A percentile compares a stretch with the other conserved stretches of the same genome.
Evolutionary conservation across 2,113 vertebrate species (phyloP).

Genomic region (Sylvietta virens): DNA sequence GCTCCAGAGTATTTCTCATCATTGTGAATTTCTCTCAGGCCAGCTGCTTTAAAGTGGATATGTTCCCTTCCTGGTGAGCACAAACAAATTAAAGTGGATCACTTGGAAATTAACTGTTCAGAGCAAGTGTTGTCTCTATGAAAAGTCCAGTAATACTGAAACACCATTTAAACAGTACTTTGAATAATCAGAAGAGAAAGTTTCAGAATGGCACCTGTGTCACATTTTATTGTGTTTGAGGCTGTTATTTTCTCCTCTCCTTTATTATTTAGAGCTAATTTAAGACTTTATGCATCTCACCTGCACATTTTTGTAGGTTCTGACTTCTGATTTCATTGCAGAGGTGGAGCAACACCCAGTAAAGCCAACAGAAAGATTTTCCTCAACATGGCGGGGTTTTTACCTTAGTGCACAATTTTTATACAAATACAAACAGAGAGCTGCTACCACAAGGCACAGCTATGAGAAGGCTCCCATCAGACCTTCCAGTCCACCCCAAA

Average conservation of each 20-base stretch:
- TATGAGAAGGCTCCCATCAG: not conserved
- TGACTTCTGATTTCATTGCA: not conserved
- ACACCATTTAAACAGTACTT: not conserved
- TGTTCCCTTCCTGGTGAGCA: not conserved
- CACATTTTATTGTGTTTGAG: not conserved
- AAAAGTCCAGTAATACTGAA: not conserved
- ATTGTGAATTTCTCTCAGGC: not conserved
- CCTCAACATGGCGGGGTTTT: accelerated
- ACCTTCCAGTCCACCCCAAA: not conserved
- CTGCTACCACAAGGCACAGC: not conserved
- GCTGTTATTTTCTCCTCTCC: not conserved
- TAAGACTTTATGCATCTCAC: not conserved
- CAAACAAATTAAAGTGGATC: conserved; percentile 30
- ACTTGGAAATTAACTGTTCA: conserved; percentile 2
- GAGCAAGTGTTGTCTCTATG: not conserved
- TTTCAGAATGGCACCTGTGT: not conserved
- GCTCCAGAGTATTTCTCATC: not conserved
- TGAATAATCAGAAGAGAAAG: conserved; percentile 48
- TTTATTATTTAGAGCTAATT: not conserved
- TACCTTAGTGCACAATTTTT: not conserved
- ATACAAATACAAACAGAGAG: not conserved
- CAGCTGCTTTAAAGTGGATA: conserved; percentile 12
- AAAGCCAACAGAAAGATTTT: not conserved
- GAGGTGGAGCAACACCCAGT: not conserved
- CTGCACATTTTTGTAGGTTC: not conserved